Evolutionary conservation across 1,140 invertebrate species (phyloP).

Genomic region (Mylabris phalerata): DNA sequence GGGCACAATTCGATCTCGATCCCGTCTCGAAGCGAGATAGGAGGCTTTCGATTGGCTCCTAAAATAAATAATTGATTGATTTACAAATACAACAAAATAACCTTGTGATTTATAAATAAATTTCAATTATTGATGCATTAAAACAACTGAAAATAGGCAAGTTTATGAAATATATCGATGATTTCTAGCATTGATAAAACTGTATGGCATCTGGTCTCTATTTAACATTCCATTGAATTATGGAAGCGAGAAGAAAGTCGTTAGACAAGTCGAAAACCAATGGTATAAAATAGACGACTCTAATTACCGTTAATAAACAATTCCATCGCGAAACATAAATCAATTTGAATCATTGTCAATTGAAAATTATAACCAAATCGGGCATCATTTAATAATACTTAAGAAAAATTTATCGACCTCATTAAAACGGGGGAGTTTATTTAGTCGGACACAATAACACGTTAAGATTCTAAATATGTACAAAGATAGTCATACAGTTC

Average conservation of each 20-base stretch:
- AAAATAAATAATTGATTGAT: slow-evolving; percentile 26
- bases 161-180: neutral
- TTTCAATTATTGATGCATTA: too few species aligned
- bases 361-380: too few species aligned
- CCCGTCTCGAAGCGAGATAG: slow-evolving; percentile 62
- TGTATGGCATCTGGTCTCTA: slow-evolving; percentile 10
- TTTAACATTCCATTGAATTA: slow-evolving; percentile 15
- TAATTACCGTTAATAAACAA: too few species aligned
- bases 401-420: too few species aligned
- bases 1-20: slow-evolving; percentile 53
- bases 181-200: slow-evolving; percentile 5
- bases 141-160: too few species aligned
- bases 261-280: slow-evolving; percentile 9
- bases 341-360: too few species aligned
- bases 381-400: too few species aligned
- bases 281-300: too few species aligned
- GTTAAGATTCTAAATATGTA: neutral
- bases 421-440: neutral
- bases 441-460: neutral
- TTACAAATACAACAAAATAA: too few species aligned
- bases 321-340: too few species aligned
- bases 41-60: slow-evolving; percentile 76
- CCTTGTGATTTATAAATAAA: too few species aligned
- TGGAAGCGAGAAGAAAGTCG: slow-evolving; percentile 18
- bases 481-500: neutral